Percentiles rank a stretch among this genome's conserved stretches.
Evolutionary conservation across 2,888 invertebrate genomes (phyloP).

Genomic region (Sclerodermus sp.): DNA sequence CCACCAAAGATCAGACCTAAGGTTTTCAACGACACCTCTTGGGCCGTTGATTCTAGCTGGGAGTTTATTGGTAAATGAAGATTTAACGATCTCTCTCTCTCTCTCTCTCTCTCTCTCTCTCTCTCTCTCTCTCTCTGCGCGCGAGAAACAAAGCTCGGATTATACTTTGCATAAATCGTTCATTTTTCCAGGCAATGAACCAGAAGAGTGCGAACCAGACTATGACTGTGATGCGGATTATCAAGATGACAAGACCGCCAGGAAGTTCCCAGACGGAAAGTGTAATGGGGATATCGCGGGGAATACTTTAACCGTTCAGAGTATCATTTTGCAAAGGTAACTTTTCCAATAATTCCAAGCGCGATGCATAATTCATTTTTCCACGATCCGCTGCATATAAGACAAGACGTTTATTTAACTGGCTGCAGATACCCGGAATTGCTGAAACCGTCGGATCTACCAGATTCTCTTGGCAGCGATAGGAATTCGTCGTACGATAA

Average conservation of each 20-base stretch:
- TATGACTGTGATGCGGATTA: slow-evolving; percentile 62
- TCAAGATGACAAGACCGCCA: slow-evolving; percentile 55
- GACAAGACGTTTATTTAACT: not conserved
- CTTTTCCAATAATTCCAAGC: slow-evolving; percentile 11
- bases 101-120: too few species aligned
- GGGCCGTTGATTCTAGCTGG: slow-evolving; percentile 90
- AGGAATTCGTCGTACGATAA: slow-evolving; percentile 77
- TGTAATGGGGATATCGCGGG: slow-evolving; percentile 58
- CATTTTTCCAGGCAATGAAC: slow-evolving; percentile 60
- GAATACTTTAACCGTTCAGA: slow-evolving; percentile 72
- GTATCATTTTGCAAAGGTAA: slow-evolving; percentile 76
- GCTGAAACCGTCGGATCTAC: slow-evolving; percentile 61
- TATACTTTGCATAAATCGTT: not conserved
- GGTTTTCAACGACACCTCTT: slow-evolving; percentile 61
- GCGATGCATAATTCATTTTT: not conserved
- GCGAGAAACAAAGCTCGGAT: not conserved
- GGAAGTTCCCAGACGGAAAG: slow-evolving; percentile 57
- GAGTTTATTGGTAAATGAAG: slow-evolving; percentile 76
- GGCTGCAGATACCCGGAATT: slow-evolving; percentile 70
- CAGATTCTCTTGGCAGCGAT: slow-evolving; percentile 50
- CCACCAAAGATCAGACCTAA: slow-evolving; percentile 66
- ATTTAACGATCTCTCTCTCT: not conserved
- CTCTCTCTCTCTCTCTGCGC: too few species aligned
- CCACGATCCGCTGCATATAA: not conserved
- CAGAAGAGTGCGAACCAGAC: slow-evolving; percentile 60